phyloP scores from a whole-genome alignment of 2,797 vertebrate species.

The Lacerta viridis region DNA sequence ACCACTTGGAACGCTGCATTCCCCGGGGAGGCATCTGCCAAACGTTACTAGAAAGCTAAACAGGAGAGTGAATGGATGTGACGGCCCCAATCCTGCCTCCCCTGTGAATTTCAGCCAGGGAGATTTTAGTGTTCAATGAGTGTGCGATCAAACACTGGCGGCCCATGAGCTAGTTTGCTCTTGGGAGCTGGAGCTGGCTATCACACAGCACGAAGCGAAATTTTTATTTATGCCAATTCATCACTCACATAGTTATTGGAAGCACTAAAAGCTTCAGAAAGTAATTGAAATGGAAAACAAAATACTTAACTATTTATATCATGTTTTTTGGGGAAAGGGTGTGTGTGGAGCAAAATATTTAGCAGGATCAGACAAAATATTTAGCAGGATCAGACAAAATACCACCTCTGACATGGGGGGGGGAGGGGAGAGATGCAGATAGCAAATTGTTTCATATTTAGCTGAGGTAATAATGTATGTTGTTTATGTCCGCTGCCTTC shows the following conservation, averaged over 20 bases:
- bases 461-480: not conserved
- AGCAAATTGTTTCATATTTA: not conserved
- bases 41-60: slow-evolving; percentile 24
- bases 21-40: slow-evolving; percentile 33
- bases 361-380: not conserved
- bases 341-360: too few relatives aligned
- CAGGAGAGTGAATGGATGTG: not conserved
- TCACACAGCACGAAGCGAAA: not conserved
- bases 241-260: slow-evolving; percentile 18
- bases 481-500: not conserved
- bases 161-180: not conserved
- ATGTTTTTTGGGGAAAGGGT: not conserved
- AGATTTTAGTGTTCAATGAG: slow-evolving; percentile 3
- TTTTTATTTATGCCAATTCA: slow-evolving; percentile 12
- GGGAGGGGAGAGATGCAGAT: not conserved
- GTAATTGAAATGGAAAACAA: slow-evolving; percentile 21
- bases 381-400: not conserved
- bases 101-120: not conserved
- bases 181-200: not conserved
- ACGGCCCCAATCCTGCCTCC: slow-evolving; percentile 5
- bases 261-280: slow-evolving; percentile 6
- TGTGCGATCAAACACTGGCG: not conserved
- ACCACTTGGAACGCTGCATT: slow-evolving; percentile 22
- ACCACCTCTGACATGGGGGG: not conserved
- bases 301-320: slow-evolving; percentile 26